Evolutionary conservation across 2,888 invertebrate species (phyloP), one percentile per base, ranked within the genome.

Genomic region (Pasiphila rectangulata): DNA sequence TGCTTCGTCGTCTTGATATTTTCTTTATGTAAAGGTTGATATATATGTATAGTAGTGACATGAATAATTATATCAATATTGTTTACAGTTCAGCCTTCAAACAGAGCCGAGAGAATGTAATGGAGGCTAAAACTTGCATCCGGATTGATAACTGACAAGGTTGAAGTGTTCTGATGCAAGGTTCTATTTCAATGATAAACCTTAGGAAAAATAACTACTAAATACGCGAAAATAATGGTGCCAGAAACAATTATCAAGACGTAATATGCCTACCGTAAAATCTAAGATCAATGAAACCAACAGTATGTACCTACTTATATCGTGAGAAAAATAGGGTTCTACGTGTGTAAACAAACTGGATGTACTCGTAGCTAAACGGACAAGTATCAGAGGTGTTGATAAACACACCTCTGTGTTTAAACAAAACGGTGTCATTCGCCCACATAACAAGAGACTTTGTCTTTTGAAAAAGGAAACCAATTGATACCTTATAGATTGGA

Each of bases 261-360:
- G 4, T 30, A 32, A 32, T 9, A 17, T 32, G 17, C 9, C 1
- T n/a, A 9, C 2, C 21, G 21, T 21, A 21, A 21, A 2, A 9
- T 17, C 17, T 32, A 16, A 30, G 9, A 16, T 30, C 21, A 51
- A 46, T 30, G 30, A 37, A 47, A 51, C 43, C 40, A 47, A 36
- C 63, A 61, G 51, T 57, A 62, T 21, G 7, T n/a, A n/a, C n/a
- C n/a, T n/a, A n/a, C n/a, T n/a, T n/a, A n/a, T n/a, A 19, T 68
- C 67, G 64, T 72, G 72, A 69, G 72, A 74, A 69, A 53, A 47
- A 41, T 63, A 62, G 63, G 60, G 63, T 57, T 69, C 67, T 67
- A 72, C 69, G 73, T 71, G 74, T 72, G 72, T 70, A 78, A 76
- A 76, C 72, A 75, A 70, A 67, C 63, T 67, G 30, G 42, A 71